phyloP scores from a whole-genome alignment of 2,888 invertebrate genomes.

The Chymomyza procnemis region DNA sequence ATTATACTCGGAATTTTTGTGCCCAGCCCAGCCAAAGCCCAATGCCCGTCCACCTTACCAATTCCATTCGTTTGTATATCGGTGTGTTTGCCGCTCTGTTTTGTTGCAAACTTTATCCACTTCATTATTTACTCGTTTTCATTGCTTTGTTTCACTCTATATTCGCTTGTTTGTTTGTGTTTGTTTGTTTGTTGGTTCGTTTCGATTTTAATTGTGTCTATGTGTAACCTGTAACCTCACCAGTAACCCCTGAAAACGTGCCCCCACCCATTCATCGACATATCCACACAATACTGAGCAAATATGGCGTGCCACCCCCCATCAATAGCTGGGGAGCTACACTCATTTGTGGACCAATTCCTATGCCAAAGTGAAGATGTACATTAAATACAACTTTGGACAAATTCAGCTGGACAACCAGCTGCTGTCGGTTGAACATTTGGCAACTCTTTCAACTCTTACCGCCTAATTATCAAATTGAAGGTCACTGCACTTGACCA shows the following conservation, averaged over 20 bases:
- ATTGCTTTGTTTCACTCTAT: slow-evolving; percentile 60
- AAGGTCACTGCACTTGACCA: not conserved
- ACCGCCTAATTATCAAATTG: not conserved
- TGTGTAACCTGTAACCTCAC: slow-evolving; percentile 16
- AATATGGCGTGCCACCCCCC: not conserved
- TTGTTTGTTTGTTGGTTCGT: slow-evolving; percentile 45
- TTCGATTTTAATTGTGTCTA: slow-evolving; percentile 67
- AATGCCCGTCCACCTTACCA: slow-evolving; percentile 6
- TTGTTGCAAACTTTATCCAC: slow-evolving; percentile 64
- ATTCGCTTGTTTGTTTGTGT: slow-evolving; percentile 40
- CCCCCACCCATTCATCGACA: not conserved
- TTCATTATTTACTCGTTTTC: slow-evolving; percentile 71
- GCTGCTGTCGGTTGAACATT: slow-evolving; percentile 36
- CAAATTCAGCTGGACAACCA: not conserved
- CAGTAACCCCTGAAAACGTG: not conserved
- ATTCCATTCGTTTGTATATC: slow-evolving; percentile 1
- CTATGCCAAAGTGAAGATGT: slow-evolving; percentile 40
- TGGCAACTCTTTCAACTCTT: not conserved
- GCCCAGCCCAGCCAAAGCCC: slow-evolving; percentile 22
- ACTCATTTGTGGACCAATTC: not conserved
- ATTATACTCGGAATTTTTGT: slow-evolving; percentile 54
- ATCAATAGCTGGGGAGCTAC: not conserved
- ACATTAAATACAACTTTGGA: slow-evolving; percentile 45
- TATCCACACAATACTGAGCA: not conserved
- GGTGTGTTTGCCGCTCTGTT: slow-evolving; percentile 13